A percentile compares a stretch with the other conserved stretches of the same genome.
These are phyloP conservation scores for Takifugu flavidus DNA, from an alignment of 2,113 vertebrate species.

Conservation along the genomic window DNA sequence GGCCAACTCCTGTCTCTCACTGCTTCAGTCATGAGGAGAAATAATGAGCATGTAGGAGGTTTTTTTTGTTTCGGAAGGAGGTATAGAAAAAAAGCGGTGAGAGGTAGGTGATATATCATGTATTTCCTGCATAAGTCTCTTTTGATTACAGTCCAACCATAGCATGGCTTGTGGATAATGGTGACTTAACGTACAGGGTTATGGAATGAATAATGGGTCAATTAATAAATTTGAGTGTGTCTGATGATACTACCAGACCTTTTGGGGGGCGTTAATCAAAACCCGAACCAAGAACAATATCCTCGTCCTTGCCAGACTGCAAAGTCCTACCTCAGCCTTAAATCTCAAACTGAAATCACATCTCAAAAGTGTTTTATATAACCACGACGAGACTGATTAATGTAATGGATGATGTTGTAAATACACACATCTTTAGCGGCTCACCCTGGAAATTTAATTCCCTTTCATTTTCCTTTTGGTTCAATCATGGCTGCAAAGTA, in stretches of 20 bases:
- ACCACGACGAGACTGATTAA: conserved; percentile 30
- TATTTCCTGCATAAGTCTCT: conserved; percentile 40
- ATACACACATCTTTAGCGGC: conserved; percentile 28
- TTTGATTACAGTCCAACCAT: conserved; percentile 61
- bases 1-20: conserved; percentile 39
- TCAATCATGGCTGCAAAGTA: neutral
- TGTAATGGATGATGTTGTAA: conserved; percentile 22
- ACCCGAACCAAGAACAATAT: conserved; percentile 46
- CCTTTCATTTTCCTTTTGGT: conserved; percentile 10
- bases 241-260: conserved; percentile 56
- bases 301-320: conserved; percentile 33
- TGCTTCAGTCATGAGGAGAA: conserved; percentile 15
- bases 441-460: conserved; percentile 5
- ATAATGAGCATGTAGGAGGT: conserved; percentile 42
- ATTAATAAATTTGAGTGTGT: conserved; percentile 52
- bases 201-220: conserved; percentile 53
- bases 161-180: conserved; percentile 58
- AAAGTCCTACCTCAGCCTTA: conserved; percentile 12
- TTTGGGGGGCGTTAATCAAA: conserved; percentile 23
- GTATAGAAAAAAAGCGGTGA: conserved; percentile 33
- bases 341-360: conserved; percentile 3
- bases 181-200: conserved; percentile 34
- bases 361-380: conserved; percentile 22
- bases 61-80: conserved; percentile 17
- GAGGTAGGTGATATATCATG: conserved; percentile 48